Evolutionary conservation across 37 sponge, comb jelly and placozoan species (phyloP), one percentile per base, ranked within the genome.

Genomic region (Spongilla lacustris): DNA sequence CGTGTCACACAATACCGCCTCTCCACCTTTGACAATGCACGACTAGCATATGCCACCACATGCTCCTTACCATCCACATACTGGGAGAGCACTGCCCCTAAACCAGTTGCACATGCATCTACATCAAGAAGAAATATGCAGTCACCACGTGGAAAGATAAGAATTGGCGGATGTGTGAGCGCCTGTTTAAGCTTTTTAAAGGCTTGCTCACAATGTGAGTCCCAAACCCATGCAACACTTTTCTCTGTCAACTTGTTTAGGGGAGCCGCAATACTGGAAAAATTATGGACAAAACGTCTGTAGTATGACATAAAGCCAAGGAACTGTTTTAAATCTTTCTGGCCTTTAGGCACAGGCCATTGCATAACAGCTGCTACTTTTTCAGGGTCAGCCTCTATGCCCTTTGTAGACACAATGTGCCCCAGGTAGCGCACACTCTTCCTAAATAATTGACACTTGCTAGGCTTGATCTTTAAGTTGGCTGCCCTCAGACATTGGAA

Each of bases 231-330:
- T 48, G 36, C 27, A 24, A 11, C 26, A 31, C 4, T 33, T 36
- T 24, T 33, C 66, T 81, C 81, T 12, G 75, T 80, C 32, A 80
- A 74, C 2, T 38, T 36, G 36, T 88, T 6, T n/a, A 88, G 78
- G 11, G 89, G 89, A 31, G 28, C 34, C 32, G 89, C 89, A 69
- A 82, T 73, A 9, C 22, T 41, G 48, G 83, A 71, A 68, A 76
- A 88, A 23, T 76, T 66, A n/a, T n/a, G n/a, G n/a, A n/a, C n/a
- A n/a, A n/a, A n/a, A n/a, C n/a, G n/a, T n/a, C n/a, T n/a, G n/a
- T n/a, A n/a, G n/a, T n/a, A n/a, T n/a, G n/a, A n/a, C n/a, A n/a
- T n/a, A n/a, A n/a, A n/a, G n/a, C n/a, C n/a, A n/a, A n/a, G n/a
- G n/a, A n/a, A n/a, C n/a, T n/a, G n/a, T n/a, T n/a, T n/a, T n/a